Conservation (phyloP, 2,888 invertebrate genomes). For the Lasius fuliginosus region DNA sequence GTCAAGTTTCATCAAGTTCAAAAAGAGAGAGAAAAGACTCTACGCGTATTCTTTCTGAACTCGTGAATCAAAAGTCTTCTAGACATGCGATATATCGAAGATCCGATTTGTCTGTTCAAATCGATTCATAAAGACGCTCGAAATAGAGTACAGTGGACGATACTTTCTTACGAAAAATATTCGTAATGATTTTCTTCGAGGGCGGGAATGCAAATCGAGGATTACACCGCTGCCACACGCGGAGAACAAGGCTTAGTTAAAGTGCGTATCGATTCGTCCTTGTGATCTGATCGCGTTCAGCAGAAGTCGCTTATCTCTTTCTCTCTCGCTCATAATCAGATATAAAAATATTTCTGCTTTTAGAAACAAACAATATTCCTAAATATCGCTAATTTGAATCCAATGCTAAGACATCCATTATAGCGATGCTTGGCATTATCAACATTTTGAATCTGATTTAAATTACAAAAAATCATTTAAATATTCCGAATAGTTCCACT, state of each 20-base stretch:
- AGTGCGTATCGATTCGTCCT: constrained; percentile 25
- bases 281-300: background rate
- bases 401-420: background rate
- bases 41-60: background rate
- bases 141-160: constrained; percentile 15
- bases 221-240: constrained; percentile 23
- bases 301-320: background rate
- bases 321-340: constrained; percentile 1
- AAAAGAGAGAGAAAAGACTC: background rate
- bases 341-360: constrained; percentile 3
- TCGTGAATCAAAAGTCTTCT: constrained; percentile 26
- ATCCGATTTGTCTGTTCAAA: constrained; percentile 37
- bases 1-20: background rate
- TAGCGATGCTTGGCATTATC: background rate
- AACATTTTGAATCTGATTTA: background rate
- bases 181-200: constrained; percentile 27
- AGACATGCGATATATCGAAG: background rate
- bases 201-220: constrained; percentile 40
- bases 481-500: constrained; percentile 15
- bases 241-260: constrained; percentile 21
- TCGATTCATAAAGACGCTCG: constrained; percentile 35
- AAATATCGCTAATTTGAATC: constrained; percentile 5
- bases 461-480: background rate
- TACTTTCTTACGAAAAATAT: constrained; percentile 18
- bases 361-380: background rate